These are phyloP conservation scores for Corynorhinus townsendii DNA, from an alignment of 2,113 vertebrate genomes.

Conservation along the genomic window DNA sequence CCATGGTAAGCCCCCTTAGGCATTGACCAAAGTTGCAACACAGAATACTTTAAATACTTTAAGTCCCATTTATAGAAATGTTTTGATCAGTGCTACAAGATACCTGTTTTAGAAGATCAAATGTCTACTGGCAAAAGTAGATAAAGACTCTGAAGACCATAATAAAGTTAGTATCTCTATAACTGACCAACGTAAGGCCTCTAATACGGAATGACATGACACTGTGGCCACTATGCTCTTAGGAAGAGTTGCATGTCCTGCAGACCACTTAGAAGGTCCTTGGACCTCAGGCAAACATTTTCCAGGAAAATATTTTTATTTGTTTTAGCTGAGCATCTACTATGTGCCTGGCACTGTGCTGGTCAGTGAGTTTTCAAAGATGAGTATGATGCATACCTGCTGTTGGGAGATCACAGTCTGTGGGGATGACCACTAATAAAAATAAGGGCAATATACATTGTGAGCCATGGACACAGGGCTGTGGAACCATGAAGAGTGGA, in stretches of 20 bases:
- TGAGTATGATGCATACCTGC: not conserved
- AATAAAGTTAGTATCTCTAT: not conserved
- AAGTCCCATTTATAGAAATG: not conserved
- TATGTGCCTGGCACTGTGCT: not conserved
- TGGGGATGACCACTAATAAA: not conserved
- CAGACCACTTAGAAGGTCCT: not conserved
- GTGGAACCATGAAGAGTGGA: too few species aligned
- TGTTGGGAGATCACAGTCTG: not conserved
- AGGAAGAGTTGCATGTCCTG: not conserved
- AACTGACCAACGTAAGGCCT: not conserved
- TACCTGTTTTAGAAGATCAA: not conserved
- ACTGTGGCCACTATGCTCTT: not conserved
- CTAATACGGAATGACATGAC: not conserved
- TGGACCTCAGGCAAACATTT: not conserved
- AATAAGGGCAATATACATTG: not conserved
- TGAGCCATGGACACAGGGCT: not conserved
- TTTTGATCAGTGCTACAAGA: not conserved
- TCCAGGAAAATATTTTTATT: not conserved
- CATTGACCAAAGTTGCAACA: not conserved
- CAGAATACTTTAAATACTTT: not conserved
- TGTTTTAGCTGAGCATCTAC: not conserved
- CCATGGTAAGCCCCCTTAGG: not conserved
- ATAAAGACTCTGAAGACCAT: not conserved
- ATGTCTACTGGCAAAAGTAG: not conserved
- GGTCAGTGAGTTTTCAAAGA: not conserved